Evolutionary conservation across 1,140 invertebrate genomes (phyloP).

Genomic region (Limonius californicus): DNA sequence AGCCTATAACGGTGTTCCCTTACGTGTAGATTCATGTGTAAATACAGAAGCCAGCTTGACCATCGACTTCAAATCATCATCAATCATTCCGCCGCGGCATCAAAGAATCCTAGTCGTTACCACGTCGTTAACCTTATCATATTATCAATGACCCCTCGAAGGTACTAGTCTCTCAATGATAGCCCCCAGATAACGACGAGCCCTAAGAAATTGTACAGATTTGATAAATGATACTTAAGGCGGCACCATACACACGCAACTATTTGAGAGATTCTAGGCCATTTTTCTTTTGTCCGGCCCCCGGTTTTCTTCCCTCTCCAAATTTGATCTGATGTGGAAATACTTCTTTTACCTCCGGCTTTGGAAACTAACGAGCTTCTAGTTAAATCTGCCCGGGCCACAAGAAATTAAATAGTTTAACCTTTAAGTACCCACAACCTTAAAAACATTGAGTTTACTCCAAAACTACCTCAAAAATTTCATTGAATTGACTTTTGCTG

Average conservation of each 20-base stretch:
- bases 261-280: neutral
- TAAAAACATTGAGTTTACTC: too few relatives aligned
- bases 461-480: too few relatives aligned
- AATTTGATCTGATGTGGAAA: too few relatives aligned
- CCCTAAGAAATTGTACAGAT: slow-evolving; percentile 7
- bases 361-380: too few relatives aligned
- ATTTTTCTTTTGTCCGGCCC: neutral
- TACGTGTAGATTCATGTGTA: slow-evolving; percentile 6
- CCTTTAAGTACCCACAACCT: too few relatives aligned
- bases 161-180: slow-evolving; percentile 5
- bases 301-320: too few relatives aligned
- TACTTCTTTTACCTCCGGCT: too few relatives aligned
- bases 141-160: slow-evolving; percentile 7
- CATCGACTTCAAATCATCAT: slow-evolving; percentile 12
- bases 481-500: too few relatives aligned
- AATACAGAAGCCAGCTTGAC: slow-evolving; percentile 7
- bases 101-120: slow-evolving; percentile 8
- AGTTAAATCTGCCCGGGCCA: too few relatives aligned
- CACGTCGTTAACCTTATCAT: slow-evolving; percentile 6
- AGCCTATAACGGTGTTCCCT: neutral
- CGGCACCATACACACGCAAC: neutral
- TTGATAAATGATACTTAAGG: slow-evolving; percentile 13
- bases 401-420: too few relatives aligned
- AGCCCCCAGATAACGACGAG: neutral
- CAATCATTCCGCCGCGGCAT: slow-evolving; percentile 4